Base-by-base conservation (phyloP, 2,797 vertebrate genomes). In the Rhadinocentrus ornatus region DNA sequence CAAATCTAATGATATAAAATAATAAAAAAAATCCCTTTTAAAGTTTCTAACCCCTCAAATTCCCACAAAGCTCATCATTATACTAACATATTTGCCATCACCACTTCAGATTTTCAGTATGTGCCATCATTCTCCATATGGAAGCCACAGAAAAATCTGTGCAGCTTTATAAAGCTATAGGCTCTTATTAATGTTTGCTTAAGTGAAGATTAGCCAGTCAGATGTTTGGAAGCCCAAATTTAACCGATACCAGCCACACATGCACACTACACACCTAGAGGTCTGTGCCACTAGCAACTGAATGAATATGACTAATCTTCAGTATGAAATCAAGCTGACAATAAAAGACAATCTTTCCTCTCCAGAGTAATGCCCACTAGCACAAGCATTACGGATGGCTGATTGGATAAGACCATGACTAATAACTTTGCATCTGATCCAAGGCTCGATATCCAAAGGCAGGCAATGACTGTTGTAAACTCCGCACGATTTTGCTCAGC, bases 371-470 rank as follows among this genome's bases (percentile, higher is more conserved):
- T 83, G 73, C 76, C 88, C 82, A 76, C 58, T 69, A 69, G 80
- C 80, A 71, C 56, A 62, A 83, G 77, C 66, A 81, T 88, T 85
- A 79, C 73, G 66, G 69, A 71, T 77, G 74, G 81, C 73, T 89
- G 84, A 92, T 84, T 87, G 85, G 88, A 89, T 90, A 84, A 87
- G 71, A 89, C 75, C 85, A 78, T 91, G 87, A 91, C 83, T 86
- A 91, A 89, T 85, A 88, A 80, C 74, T 79, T 62, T 73, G 77
- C 73, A 80, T 83, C 75, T 83, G 82, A 88, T 89, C 84, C 82
- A 84, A 81, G 67, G 65, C 53, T 83, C 69, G 80, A 80, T 85
- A 82, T 84, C 70, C 73, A 77, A 82, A 83, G 57, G 53, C 52
- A 69, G 79, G 66, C 72, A 68, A 41, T 69, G 56, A 72, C 62